Conservation (phyloP, 2,888 invertebrate genomes). For the Heliothis peltigera region DNA sequence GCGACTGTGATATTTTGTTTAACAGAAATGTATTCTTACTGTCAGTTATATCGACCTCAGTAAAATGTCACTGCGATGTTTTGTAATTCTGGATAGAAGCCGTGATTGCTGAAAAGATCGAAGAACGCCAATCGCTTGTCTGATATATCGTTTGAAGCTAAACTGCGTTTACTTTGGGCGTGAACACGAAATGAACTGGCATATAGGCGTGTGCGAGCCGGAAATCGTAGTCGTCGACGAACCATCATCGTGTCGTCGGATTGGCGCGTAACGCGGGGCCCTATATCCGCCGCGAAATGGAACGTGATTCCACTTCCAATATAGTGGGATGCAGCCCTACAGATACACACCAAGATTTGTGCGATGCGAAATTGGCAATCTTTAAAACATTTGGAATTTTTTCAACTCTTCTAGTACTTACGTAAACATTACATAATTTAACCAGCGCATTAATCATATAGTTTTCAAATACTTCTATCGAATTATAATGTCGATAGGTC, state of each 20-base stretch:
- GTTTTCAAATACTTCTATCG: constrained; percentile 46
- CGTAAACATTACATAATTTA: constrained; percentile 26
- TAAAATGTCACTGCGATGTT: constrained; percentile 29
- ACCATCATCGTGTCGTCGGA: constrained; percentile 80
- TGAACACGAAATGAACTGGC: constrained; percentile 75
- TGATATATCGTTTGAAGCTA: constrained; percentile 64
- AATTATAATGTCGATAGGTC: constrained; percentile 50
- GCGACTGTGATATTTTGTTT: constrained; percentile 55
- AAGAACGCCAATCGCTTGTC: constrained; percentile 59
- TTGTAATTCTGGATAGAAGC: constrained; percentile 15
- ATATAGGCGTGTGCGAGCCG: constrained; percentile 73
- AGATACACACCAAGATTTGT: constrained; percentile 38
- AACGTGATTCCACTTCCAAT: constrained; percentile 83
- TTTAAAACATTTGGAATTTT: constrained; percentile 23
- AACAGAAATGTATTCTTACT: constrained; percentile 66
- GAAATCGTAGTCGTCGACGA: constrained; percentile 84
- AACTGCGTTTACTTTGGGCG: constrained; percentile 62
- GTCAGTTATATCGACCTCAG: constrained; percentile 61
- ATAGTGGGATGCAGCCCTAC: constrained; percentile 66
- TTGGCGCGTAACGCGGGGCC: constrained; percentile 79
- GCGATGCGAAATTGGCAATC: constrained; percentile 31
- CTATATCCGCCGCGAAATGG: constrained; percentile 85
- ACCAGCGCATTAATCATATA: constrained; percentile 48
- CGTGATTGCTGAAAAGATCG: constrained; percentile 21
- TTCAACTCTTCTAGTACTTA: constrained; percentile 3